phyloP scores from a whole-genome alignment of 1,140 invertebrate species.

The Lepeophtheirus salmonis region DNA sequence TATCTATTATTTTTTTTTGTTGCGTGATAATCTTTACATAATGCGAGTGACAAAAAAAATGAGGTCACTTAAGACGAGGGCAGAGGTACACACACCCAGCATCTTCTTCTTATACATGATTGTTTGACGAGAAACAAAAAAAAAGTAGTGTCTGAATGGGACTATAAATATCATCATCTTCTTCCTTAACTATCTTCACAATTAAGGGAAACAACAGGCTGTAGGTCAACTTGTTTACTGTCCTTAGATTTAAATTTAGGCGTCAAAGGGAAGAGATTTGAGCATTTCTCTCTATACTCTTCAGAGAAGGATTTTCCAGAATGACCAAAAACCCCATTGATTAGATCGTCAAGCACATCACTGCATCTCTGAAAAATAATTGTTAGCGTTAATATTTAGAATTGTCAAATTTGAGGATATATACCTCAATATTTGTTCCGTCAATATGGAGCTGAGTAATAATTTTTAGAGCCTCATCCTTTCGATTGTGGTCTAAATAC shows the following conservation, averaged over 20 bases:
- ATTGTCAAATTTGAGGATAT: too few relatives aligned
- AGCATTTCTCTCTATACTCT: background rate
- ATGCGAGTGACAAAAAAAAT: background rate
- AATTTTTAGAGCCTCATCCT: background rate
- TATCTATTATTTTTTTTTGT: background rate
- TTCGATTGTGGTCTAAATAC: background rate
- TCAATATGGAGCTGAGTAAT: background rate
- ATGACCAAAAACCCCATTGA: background rate
- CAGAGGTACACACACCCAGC: background rate
- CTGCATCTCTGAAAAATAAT: background rate
- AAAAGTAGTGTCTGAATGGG: background rate
- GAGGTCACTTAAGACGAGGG: too few relatives aligned
- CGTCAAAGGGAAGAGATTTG: slow-evolving; percentile 1
- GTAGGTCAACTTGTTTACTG: too few relatives aligned
- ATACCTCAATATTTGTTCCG: background rate
- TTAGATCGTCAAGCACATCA: background rate
- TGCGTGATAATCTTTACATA: background rate
- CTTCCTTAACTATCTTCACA: too few relatives aligned
- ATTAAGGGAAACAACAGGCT: too few relatives aligned
- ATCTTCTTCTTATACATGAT: background rate
- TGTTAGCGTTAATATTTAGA: background rate
- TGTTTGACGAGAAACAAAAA: background rate
- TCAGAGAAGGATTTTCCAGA: background rate
- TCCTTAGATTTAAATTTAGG: background rate
- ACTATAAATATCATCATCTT: too few relatives aligned